Conservation (phyloP, 1,140 invertebrate genomes). For the Camponotus pennsylvanicus region DNA sequence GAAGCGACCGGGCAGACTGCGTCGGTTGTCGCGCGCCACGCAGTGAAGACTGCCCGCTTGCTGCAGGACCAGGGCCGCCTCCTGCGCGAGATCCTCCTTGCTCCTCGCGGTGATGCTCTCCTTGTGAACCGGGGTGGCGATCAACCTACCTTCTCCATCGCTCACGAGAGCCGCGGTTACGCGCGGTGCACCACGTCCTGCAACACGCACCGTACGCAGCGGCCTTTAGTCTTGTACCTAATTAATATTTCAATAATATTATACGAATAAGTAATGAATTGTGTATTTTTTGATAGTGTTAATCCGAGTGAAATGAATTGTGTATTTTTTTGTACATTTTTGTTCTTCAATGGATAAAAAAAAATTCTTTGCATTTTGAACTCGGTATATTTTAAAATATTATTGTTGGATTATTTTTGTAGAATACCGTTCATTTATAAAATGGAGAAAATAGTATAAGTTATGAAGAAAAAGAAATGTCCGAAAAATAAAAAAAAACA, state of each 20-base stretch:
- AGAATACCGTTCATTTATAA: not conserved
- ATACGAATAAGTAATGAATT: not conserved
- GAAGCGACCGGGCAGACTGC: slow-evolving; percentile 87
- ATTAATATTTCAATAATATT: not conserved
- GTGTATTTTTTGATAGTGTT: not conserved
- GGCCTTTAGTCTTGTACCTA: slow-evolving; percentile 6
- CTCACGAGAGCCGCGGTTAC: slow-evolving; percentile 83
- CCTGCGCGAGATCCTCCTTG: slow-evolving; percentile 89
- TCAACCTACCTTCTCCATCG: slow-evolving; percentile 85
- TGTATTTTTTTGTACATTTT: not conserved
- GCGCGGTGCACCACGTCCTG: slow-evolving; percentile 82
- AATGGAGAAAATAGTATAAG: not conserved
- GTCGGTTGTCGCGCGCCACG: slow-evolving; percentile 84
- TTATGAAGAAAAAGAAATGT: not conserved
- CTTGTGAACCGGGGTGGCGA: slow-evolving; percentile 87
- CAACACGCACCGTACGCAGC: slow-evolving; percentile 69
- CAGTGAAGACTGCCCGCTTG: slow-evolving; percentile 89
- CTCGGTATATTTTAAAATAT: slow-evolving; percentile 20
- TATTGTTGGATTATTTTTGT: not conserved
- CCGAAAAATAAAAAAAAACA: not conserved
- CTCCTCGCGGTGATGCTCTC: slow-evolving; percentile 89
- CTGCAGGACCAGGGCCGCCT: slow-evolving; percentile 90
- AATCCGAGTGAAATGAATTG: not conserved
- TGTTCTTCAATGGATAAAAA: not conserved
- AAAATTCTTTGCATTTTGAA: not conserved